A percentile compares a stretch with the other conserved stretches of the same genome.
phyloP scores from a whole-genome alignment of 2,888 invertebrate genomes.

The Rhagium mordax region DNA sequence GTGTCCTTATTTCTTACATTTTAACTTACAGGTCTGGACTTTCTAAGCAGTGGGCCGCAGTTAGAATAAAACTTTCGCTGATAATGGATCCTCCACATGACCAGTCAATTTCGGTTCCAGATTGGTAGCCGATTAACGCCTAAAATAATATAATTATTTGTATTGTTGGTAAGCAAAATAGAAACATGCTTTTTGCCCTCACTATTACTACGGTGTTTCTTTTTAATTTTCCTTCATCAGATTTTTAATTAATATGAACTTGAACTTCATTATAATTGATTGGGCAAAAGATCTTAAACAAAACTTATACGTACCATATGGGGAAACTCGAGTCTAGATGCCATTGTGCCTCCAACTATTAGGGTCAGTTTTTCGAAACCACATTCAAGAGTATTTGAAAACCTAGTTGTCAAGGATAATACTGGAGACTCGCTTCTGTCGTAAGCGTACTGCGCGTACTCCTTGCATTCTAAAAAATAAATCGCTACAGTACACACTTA shows the following conservation, averaged over 20 bases:
- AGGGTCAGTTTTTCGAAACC: conserved; percentile 66
- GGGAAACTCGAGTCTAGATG: conserved; percentile 72
- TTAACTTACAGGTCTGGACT: conserved; percentile 42
- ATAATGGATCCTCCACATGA: conserved; percentile 75
- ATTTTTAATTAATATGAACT: too few species aligned
- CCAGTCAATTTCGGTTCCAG: conserved; percentile 60
- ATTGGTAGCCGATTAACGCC: conserved; percentile 54
- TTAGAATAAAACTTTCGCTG: conserved; percentile 72
- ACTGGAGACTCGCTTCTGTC: conserved; percentile 60
- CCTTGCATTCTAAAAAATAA: conserved; percentile 68
- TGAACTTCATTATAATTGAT: too few species aligned
- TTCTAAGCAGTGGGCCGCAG: conserved; percentile 75
- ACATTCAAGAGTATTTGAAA: conserved; percentile 64
- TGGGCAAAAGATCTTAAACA: too few species aligned
- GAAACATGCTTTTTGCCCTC: too few species aligned
- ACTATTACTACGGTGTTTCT: too few species aligned
- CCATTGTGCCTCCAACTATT: conserved; percentile 69
- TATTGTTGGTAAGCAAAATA: too few species aligned
- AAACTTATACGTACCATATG: conserved; percentile 72
- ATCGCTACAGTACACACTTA: too few species aligned
- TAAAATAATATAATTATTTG: conserved; percentile 29
- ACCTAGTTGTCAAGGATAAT: conserved; percentile 56
- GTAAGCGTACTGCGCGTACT: conserved; percentile 68
- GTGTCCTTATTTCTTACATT: too few species aligned
- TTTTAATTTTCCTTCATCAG: too few species aligned